Percentiles rank a stretch among this genome's conserved stretches.
Conservation (phyloP, 2,797 vertebrate species). For the Onychomys arenicola region DNA sequence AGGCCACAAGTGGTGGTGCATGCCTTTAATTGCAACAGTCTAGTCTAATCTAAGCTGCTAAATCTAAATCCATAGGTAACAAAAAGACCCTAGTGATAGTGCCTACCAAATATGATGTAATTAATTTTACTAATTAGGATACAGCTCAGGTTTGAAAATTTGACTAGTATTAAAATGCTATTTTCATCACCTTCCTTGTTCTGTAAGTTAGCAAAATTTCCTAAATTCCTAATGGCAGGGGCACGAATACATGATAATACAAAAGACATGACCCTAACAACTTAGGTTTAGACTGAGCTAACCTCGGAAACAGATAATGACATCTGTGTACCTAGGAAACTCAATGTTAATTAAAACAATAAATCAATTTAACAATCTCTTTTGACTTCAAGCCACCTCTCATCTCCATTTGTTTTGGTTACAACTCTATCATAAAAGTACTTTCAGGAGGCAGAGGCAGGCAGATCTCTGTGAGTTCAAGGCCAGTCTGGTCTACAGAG, state of each 20-base stretch:
- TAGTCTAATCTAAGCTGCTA: background rate
- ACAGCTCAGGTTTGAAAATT: background rate
- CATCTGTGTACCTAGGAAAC: background rate
- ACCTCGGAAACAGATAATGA: background rate
- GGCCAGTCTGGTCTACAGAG: no score
- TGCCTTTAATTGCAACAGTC: background rate
- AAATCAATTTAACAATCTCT: conserved; percentile 10
- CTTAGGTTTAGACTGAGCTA: background rate
- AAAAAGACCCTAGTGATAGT: background rate
- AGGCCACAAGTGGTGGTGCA: background rate
- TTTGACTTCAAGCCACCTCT: background rate
- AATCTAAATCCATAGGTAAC: background rate
- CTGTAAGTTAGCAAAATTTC: conserved; percentile 5
- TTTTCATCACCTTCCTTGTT: conserved; percentile 12
- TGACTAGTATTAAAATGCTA: background rate
- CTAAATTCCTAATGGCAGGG: background rate
- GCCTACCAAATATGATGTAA: background rate
- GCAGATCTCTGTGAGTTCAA: no score
- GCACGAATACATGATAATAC: background rate
- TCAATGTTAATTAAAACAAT: background rate
- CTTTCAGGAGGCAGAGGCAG: background rate
- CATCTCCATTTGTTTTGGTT: conserved; percentile 25
- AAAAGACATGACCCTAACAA: background rate
- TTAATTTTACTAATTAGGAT: conserved; percentile 35
- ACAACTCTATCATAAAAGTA: conserved; percentile 27